These are phyloP conservation scores for Arremon aurantiirostris DNA, from an alignment of 2,797 vertebrate genomes.

Conservation along the genomic window DNA sequence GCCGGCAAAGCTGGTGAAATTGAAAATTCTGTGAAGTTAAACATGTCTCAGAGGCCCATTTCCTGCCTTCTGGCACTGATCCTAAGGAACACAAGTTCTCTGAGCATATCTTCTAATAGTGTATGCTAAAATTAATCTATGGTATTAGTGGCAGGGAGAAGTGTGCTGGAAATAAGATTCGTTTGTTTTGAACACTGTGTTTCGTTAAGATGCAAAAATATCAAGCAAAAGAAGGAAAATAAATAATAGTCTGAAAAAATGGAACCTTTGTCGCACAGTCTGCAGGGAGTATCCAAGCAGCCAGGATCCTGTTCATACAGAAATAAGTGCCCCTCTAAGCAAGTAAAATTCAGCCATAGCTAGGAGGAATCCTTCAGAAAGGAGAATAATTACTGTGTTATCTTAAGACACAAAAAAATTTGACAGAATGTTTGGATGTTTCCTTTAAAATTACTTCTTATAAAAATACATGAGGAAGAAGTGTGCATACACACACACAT, in stretches of 20 bases:
- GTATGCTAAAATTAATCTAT: background rate
- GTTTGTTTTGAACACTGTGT: conserved; percentile 5
- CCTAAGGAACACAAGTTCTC: background rate
- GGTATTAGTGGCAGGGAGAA: background rate
- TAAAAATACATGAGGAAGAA: background rate
- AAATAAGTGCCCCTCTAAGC: background rate
- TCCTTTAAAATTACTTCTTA: background rate
- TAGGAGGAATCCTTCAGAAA: background rate
- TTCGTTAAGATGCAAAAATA: conserved; percentile 5
- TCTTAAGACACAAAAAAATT: background rate
- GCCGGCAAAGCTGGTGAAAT: background rate
- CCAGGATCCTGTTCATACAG: background rate
- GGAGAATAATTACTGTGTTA: background rate
- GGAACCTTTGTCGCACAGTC: background rate
- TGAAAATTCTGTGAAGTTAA: background rate
- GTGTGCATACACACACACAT: fast-evolving
- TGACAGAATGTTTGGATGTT: background rate
- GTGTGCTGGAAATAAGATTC: conserved; percentile 12
- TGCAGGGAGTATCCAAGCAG: background rate
- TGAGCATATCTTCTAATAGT: background rate
- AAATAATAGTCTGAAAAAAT: background rate
- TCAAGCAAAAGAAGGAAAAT: background rate
- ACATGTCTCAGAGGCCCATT: background rate
- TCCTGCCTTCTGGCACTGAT: background rate
- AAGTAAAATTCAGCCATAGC: background rate